A percentile compares a stretch with the other conserved stretches of the same genome.
phyloP scores from a whole-genome alignment of 2,113 vertebrate species.

The Conger conger region DNA sequence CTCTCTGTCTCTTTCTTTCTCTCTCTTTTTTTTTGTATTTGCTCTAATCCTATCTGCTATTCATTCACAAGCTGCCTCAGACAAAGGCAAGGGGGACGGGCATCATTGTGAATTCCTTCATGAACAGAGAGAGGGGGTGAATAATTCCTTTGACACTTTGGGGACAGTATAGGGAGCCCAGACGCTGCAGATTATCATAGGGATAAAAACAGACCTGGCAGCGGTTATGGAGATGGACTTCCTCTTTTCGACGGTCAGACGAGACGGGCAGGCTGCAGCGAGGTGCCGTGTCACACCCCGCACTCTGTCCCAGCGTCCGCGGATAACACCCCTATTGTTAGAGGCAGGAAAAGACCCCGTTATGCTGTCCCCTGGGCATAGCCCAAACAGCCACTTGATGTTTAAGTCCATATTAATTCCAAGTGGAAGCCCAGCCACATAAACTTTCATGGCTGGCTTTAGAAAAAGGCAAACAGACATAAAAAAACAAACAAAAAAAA shows the following conservation, averaged over 20 bases:
- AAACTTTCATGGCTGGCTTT: conserved; percentile 27
- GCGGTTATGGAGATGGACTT: conserved; percentile 32
- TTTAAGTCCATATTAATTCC: conserved; percentile 20
- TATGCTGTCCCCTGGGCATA: conserved; percentile 43
- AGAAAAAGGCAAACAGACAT: not conserved
- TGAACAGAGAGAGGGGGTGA: conserved; percentile 52
- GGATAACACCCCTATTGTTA: conserved; percentile 35
- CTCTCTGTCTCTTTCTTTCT: conserved; percentile 6
- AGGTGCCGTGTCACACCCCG: conserved; percentile 43
- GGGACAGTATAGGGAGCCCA: conserved; percentile 39
- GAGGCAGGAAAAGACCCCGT: conserved; percentile 30
- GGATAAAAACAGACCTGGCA: conserved; percentile 36
- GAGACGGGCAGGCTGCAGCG: conserved; percentile 16
- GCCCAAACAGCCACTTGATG: conserved; percentile 36
- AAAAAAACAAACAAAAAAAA: not conserved
- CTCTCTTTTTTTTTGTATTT: conserved; percentile 29
- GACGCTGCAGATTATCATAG: conserved; percentile 37
- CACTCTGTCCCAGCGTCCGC: conserved; percentile 16
- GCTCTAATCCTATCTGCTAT: conserved; percentile 58
- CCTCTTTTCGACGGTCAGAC: conserved; percentile 36
- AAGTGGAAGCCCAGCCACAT: conserved; percentile 22
- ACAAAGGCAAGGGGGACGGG: conserved; percentile 47
- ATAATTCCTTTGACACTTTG: conserved; percentile 55
- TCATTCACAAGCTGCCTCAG: conserved; percentile 50
- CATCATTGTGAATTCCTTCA: conserved; percentile 53